These are phyloP conservation scores for Montipora sp. DNA, from an alignment of 64 coral and sea anemone genomes.

Conservation along the genomic window DNA sequence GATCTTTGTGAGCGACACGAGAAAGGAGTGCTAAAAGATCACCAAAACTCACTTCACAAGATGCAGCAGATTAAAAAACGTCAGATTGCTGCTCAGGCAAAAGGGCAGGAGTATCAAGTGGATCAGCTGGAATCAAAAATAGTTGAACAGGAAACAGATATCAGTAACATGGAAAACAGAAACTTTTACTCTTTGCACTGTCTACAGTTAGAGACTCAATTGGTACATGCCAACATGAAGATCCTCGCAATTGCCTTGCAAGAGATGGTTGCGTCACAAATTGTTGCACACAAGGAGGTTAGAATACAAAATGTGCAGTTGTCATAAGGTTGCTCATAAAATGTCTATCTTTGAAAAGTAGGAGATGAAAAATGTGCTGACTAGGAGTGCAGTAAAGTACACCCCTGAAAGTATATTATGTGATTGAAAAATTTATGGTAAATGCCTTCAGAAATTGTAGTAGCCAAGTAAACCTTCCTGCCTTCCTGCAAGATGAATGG, in stretches of 20 bases:
- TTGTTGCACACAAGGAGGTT: constrained; percentile 83
- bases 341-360: too few relatives aligned
- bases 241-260: constrained; percentile 86
- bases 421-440: too few relatives aligned
- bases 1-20: constrained; percentile 95
- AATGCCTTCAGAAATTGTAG: too few relatives aligned
- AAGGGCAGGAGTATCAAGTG: constrained; percentile 85
- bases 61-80: constrained; percentile 99
- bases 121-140: constrained; percentile 96
- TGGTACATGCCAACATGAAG: constrained; percentile 94
- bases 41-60: constrained; percentile 95
- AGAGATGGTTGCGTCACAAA: constrained; percentile 84
- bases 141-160: constrained; percentile 95
- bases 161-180: constrained; percentile 98
- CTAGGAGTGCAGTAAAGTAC: too few relatives aligned
- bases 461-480: too few relatives aligned
- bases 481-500: too few relatives aligned
- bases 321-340: neutral
- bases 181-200: constrained; percentile 98
- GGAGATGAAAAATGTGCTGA: too few relatives aligned
- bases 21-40: constrained; percentile 97
- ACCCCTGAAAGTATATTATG: too few relatives aligned
- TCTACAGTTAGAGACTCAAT: constrained; percentile 91
- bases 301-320: neutral
- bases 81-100: constrained; percentile 93